Evolutionary conservation across 2,797 vertebrate genomes (phyloP).

Genomic region (Parauchenoglanis punctatus): DNA sequence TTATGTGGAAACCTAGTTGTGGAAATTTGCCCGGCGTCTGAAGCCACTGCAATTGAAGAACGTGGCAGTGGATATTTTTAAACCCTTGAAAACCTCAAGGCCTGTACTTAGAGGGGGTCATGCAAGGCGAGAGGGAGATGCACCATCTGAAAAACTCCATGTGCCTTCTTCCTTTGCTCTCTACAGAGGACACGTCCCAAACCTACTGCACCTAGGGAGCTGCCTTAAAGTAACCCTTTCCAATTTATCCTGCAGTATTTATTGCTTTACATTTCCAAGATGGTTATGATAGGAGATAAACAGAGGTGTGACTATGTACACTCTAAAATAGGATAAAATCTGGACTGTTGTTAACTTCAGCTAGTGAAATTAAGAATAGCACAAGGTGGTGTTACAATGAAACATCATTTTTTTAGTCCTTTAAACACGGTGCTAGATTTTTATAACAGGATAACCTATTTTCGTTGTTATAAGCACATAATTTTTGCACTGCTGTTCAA

Average conservation of each 20-base stretch:
- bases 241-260: neutral
- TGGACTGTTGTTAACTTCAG: neutral
- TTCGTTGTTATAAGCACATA: too few species aligned
- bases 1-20: constrained; percentile 62
- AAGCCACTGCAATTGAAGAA: constrained; percentile 67
- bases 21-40: constrained; percentile 66
- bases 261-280: neutral
- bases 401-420: neutral
- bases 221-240: neutral
- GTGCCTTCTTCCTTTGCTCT: constrained; percentile 26
- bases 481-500: neutral
- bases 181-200: neutral
- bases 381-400: neutral
- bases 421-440: neutral
- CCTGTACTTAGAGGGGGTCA: constrained; percentile 81
- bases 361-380: neutral
- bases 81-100: constrained; percentile 79
- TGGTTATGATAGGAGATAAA: neutral
- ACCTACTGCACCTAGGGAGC: neutral
- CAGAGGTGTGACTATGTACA: neutral
- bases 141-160: constrained; percentile 42
- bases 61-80: constrained; percentile 77
- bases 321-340: neutral
- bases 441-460: neutral
- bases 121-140: constrained; percentile 82